Percentiles rank a stretch among this genome's conserved stretches.
Evolutionary conservation across 2,113 vertebrate genomes (phyloP).

Genomic region (Apaloderma vittatum): DNA sequence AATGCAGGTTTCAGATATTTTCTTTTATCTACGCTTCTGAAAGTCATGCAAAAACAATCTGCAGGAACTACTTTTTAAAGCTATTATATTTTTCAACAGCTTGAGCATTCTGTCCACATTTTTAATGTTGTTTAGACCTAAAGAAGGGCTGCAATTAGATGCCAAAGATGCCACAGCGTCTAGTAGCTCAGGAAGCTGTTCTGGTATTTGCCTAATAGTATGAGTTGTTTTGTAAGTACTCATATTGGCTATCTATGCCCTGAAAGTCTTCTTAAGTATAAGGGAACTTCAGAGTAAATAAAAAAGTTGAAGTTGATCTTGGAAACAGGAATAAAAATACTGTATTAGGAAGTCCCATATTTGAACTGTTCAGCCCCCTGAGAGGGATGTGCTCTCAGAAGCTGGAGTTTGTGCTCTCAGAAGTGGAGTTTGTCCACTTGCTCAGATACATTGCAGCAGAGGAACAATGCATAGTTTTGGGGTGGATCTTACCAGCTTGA

Average conservation of each 20-base stretch:
- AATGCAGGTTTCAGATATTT: background rate
- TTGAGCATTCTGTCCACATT: background rate
- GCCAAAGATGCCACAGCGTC: background rate
- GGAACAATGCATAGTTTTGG: background rate
- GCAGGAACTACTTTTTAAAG: background rate
- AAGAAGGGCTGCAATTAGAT: background rate
- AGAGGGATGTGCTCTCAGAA: accelerated
- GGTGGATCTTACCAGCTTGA: background rate
- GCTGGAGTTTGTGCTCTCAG: background rate
- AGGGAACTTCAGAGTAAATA: background rate
- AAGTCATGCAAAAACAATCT: background rate
- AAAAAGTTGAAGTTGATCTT: background rate
- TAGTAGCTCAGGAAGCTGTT: background rate
- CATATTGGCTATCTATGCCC: background rate
- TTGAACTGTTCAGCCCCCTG: background rate
- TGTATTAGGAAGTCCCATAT: background rate
- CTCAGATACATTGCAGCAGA: background rate
- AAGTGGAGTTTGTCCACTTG: accelerated
- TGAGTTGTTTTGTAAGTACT: background rate
- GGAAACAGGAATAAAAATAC: background rate
- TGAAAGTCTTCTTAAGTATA: background rate
- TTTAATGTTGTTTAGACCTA: background rate
- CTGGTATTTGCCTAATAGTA: background rate
- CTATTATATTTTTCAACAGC: background rate
- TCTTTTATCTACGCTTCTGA: background rate